These are phyloP conservation scores for Sarcophaga rosellei DNA, from an alignment of 2,888 invertebrate species.

Conservation along the genomic window DNA sequence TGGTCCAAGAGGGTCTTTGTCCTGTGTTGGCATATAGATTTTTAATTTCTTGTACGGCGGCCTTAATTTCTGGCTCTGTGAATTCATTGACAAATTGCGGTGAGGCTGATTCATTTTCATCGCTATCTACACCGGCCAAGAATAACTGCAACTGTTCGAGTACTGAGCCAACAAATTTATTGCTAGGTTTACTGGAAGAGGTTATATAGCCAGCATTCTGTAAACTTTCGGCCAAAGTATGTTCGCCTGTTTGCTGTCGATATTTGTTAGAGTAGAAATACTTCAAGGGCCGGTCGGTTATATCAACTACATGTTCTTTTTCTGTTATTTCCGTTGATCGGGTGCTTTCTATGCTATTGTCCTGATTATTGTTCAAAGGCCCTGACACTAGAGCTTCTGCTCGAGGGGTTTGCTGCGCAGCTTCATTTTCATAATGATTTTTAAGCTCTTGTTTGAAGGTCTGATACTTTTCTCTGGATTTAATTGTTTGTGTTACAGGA, in stretches of 20 bases:
- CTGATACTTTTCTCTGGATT: conserved; percentile 74
- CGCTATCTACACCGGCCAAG: conserved; percentile 73
- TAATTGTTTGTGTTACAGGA: conserved; percentile 55
- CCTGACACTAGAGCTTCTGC: conserved; percentile 77
- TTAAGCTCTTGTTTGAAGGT: conserved; percentile 70
- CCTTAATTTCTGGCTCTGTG: conserved; percentile 74
- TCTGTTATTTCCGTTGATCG: conserved; percentile 68
- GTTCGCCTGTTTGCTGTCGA: conserved; percentile 77
- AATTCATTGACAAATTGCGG: conserved; percentile 75
- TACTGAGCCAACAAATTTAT: conserved; percentile 70
- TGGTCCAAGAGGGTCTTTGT: conserved; percentile 69
- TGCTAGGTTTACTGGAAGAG: conserved; percentile 71
- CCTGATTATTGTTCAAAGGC: conserved; percentile 72
- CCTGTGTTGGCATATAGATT: conserved; percentile 73
- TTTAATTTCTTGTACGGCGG: conserved; percentile 76
- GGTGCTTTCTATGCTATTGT: conserved; percentile 75
- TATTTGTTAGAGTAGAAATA: conserved; percentile 79
- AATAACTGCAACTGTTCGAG: conserved; percentile 77
- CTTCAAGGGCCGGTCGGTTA: conserved; percentile 76
- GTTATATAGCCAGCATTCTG: conserved; percentile 78
- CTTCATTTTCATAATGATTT: conserved; percentile 72
- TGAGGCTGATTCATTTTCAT: conserved; percentile 75
- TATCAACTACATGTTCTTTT: conserved; percentile 72
- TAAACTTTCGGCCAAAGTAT: conserved; percentile 76
- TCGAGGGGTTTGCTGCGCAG: conserved; percentile 72